A percentile compares a stretch with the other conserved stretches of the same genome.
These are phyloP conservation scores for Reinhardtius hippoglossoides DNA, from an alignment of 2,113 vertebrate genomes.

Conservation along the genomic window DNA sequence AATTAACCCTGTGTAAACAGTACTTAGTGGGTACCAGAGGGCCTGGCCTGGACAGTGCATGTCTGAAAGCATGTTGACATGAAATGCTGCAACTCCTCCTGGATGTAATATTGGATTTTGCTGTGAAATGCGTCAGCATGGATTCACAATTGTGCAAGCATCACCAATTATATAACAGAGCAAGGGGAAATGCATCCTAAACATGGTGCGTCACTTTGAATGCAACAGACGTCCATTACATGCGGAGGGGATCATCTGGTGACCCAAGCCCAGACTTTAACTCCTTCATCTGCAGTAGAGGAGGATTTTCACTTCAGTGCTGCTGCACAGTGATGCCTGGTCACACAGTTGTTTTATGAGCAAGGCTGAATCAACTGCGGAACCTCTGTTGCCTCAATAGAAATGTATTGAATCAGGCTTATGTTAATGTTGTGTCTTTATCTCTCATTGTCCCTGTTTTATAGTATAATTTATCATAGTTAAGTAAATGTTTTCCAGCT, in stretches of 20 bases:
- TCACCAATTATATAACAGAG: slow-evolving; percentile 28
- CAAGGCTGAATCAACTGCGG: not conserved
- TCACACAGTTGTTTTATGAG: not conserved
- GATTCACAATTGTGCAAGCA: not conserved
- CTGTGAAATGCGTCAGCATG: not conserved
- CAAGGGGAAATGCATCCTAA: not conserved
- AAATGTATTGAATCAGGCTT: not conserved
- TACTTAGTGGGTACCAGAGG: not conserved
- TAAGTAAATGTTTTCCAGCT: too few species aligned
- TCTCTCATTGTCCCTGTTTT: not conserved
- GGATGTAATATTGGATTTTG: slow-evolving; percentile 1
- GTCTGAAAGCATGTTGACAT: slow-evolving; percentile 1
- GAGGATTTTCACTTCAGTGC: not conserved
- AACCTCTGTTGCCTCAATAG: not conserved
- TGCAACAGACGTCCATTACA: not conserved
- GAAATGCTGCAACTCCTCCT: slow-evolving; percentile 3
- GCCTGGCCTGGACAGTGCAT: not conserved
- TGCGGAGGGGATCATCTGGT: not conserved
- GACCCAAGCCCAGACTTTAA: not conserved
- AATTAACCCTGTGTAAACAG: slow-evolving; percentile 15
- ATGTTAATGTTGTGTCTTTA: not conserved
- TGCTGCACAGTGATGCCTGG: not conserved
- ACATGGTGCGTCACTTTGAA: not conserved
- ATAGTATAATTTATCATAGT: not conserved
- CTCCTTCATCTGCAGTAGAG: not conserved